Base-by-base conservation (phyloP, 2,797 vertebrate species). In the Sternotherus odoratus region DNA sequence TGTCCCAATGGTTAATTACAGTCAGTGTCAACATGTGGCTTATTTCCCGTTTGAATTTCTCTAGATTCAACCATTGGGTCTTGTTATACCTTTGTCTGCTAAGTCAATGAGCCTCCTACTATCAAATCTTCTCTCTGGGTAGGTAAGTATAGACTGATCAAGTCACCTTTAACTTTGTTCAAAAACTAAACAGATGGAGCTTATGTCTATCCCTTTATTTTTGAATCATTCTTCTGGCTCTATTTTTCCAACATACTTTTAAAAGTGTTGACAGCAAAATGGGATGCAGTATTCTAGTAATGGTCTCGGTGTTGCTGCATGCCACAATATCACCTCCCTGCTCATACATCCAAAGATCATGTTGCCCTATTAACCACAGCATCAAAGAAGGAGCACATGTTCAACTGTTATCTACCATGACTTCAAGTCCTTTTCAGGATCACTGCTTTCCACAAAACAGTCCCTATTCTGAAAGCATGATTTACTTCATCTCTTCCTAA, bases 11-110 rank as follows among this genome's bases (percentile, higher is more conserved):
- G 83, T 86, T 95, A 95, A 95, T 95, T 94, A 95, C 56, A 82
- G 94, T 82, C 78, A 95, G 94, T 94, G 28, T 94, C 87, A 93
- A 95, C 92, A 88, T 74, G 1, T 88, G 80, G 92, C 92, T 77
- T 88, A 83, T 90, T 95, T 95, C 81, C 87, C 54, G 77, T 88
- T 74, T 36, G 39, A 94, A 75, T 94, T 91, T 74, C 69, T 91
- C 90, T 85, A 93, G 36, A 93, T 96, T 96, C 96, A 95, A 95
- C 36, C 96, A 90, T 77, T 91, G 84, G 82, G 56, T 79, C 80
- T 50, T 82, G 92, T 77, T 83, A 92, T 16, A 95, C 93, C 89
- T 72, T 94, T 91, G 72, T 78, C 49, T 26, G 23, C 48, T 36
- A 78, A 94, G 92, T 84, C 90, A 81, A 54, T 95, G 28, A 79